These are phyloP conservation scores for Synergus umbraculus DNA, from an alignment of 2,888 invertebrate species.

Conservation along the genomic window DNA sequence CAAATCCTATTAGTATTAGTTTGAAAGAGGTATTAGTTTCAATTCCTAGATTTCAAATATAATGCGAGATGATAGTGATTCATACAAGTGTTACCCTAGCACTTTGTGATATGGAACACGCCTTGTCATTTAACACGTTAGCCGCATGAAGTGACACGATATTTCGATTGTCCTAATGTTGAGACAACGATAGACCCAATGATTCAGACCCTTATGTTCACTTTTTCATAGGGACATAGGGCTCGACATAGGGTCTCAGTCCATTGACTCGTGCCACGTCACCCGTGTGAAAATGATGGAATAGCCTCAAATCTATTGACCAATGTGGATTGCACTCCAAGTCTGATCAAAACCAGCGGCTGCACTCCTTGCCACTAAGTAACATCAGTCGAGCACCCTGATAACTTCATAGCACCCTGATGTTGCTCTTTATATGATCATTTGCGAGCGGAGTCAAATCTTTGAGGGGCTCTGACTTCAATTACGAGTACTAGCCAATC, in stretches of 20 bases:
- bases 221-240: constrained; percentile 15
- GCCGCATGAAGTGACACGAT: constrained; percentile 8
- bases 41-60: background rate
- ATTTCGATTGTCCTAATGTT: constrained; percentile 16
- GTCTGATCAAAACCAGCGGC: background rate
- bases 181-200: background rate
- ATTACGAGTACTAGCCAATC: constrained; percentile 70
- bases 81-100: background rate
- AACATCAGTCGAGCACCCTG: background rate
- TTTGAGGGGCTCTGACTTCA: constrained; percentile 57
- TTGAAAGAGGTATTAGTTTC: too few relatives aligned
- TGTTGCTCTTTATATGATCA: constrained; percentile 21
- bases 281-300: constrained; percentile 34
- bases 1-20: too few relatives aligned
- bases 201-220: constrained; percentile 34
- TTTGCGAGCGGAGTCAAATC: background rate
- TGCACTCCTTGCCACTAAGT: constrained; percentile 15
- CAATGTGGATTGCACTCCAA: background rate
- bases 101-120: constrained; percentile 19
- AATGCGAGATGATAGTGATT: background rate
- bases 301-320: constrained; percentile 4
- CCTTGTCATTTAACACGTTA: constrained; percentile 22
- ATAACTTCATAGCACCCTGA: background rate
- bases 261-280: constrained; percentile 32
- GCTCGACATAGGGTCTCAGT: background rate